These are phyloP conservation scores for Umimayanthus chanpuru DNA, from an alignment of 92 coral and sea anemone genomes.

Conservation along the genomic window DNA sequence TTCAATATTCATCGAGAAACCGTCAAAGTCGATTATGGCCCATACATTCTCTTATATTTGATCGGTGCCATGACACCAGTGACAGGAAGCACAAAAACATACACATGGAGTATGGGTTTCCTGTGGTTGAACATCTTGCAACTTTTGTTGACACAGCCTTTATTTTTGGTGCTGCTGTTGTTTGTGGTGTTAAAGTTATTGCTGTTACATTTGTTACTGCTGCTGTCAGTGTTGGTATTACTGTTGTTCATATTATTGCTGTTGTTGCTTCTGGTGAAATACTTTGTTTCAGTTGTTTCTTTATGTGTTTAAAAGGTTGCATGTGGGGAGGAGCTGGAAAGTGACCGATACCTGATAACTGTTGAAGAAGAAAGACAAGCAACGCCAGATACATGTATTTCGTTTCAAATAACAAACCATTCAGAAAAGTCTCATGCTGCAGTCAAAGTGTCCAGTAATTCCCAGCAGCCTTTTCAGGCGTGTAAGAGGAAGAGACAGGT, in stretches of 20 bases:
- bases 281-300: background rate
- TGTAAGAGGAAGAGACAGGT: slow-evolving; percentile 40
- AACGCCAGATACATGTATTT: background rate
- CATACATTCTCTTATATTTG: too few species aligned
- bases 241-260: background rate
- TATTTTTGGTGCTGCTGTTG: background rate
- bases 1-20: too few species aligned
- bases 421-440: background rate
- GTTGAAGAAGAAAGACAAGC: slow-evolving; percentile 69
- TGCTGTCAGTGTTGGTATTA: background rate
- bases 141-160: background rate
- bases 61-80: too few species aligned
- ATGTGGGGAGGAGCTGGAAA: slow-evolving; percentile 83
- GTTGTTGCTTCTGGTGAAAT: background rate
- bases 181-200: background rate
- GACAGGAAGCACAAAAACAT: too few species aligned
- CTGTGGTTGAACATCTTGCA: too few species aligned
- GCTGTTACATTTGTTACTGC: background rate
- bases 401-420: background rate
- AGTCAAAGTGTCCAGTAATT: background rate
- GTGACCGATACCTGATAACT: slow-evolving; percentile 87
- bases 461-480: background rate
- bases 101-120: too few species aligned
- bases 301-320: slow-evolving; percentile 49
- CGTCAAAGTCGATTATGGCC: too few species aligned